Conservation (phyloP, 2,797 vertebrate species). For the Falco naumanni region DNA sequence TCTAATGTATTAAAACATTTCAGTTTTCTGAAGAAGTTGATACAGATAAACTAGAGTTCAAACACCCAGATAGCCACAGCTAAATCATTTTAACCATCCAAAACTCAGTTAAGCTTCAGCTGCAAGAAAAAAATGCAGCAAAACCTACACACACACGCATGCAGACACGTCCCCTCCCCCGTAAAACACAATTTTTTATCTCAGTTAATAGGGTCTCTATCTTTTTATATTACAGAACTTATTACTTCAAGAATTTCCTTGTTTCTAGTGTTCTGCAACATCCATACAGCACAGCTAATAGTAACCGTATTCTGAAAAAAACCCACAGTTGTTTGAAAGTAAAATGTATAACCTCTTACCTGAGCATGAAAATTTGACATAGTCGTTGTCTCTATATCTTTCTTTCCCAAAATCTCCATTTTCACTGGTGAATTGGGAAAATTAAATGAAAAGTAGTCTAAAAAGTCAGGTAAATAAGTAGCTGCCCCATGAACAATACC, state of each 20-base stretch:
- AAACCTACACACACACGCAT: not conserved
- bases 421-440: conserved; percentile 97
- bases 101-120: not conserved
- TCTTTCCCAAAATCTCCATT: conserved; percentile 99
- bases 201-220: not conserved
- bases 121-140: not conserved
- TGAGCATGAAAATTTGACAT: conserved; percentile 98
- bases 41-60: not conserved
- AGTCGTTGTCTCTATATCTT: conserved; percentile 98
- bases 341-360: conserved; percentile 83
- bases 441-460: conserved; percentile 97
- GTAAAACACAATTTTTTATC: not conserved
- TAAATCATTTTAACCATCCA: not conserved
- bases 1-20: not conserved
- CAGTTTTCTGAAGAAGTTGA: not conserved
- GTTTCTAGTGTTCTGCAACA: conserved; percentile 33
- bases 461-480: conserved; percentile 94
- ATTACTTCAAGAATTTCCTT: not conserved
- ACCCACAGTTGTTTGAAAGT: conserved; percentile 40
- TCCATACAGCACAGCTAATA: not conserved
- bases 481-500: conserved; percentile 96
- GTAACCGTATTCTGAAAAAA: not conserved
- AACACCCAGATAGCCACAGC: not conserved
- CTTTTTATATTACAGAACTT: not conserved
- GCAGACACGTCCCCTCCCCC: not conserved